Evolutionary conservation across 2,888 invertebrate species (phyloP).

Genomic region (Acleris cristana): DNA sequence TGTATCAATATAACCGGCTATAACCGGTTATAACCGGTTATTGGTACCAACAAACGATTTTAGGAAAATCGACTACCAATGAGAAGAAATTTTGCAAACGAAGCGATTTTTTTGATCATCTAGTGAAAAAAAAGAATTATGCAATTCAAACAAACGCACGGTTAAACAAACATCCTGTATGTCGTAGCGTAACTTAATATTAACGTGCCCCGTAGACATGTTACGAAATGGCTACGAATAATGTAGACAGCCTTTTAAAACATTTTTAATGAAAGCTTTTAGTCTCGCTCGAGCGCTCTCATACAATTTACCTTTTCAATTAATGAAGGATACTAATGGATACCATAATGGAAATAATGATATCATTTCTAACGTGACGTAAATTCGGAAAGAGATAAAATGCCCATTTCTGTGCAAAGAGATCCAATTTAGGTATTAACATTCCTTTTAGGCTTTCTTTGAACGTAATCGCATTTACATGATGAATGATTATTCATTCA

Average conservation of each 20-base stretch:
- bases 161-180: not conserved
- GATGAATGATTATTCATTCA: no score
- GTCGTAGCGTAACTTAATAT: not conserved
- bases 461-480: no score
- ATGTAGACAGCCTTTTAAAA: not conserved
- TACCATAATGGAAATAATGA: conserved; percentile 6
- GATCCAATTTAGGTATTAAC: no score
- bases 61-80: no score
- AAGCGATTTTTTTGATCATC: no score
- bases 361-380: conserved; percentile 11
- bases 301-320: conserved; percentile 2
- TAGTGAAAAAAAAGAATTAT: no score
- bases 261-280: conserved; percentile 14
- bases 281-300: conserved; percentile 6
- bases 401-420: not conserved
- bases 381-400: not conserved
- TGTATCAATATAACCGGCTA: no score
- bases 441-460: no score
- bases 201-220: not conserved
- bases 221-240: not conserved
- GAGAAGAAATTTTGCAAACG: no score
- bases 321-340: conserved; percentile 23
- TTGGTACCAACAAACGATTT: no score
- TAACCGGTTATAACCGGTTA: no score
- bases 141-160: no score